Base-by-base conservation (phyloP, 2,113 vertebrate genomes). In the Anthoscopus minutus region DNA sequence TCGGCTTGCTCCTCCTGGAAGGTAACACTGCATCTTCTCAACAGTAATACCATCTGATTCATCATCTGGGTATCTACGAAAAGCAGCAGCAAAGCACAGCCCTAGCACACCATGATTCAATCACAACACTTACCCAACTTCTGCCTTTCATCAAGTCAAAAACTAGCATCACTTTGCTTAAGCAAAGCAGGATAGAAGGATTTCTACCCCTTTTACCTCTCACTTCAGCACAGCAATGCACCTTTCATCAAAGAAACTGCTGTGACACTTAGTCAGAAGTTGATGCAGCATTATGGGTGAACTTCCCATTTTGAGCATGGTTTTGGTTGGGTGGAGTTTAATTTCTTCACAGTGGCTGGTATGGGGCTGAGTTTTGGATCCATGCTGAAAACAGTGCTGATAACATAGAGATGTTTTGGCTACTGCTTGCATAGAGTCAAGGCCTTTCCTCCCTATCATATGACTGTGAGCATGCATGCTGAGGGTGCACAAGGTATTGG, bases 371-470 rank as follows among this genome's bases (percentile, higher is more conserved):
- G 3, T 61, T 76, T 54, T 21, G 15, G 21, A 54, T 62, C 76
- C 40, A 35, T 42, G 40, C 47, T 42, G 31, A 33, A 61, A 76
- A 76, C 1, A 1, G 30, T 47, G n/a, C 31, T 48, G 47, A 16
- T 31, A 67, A 35, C 20, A 58, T 0, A 54, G n/a, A 76, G n/a
- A 35, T 35, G n/a, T 9, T 82, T 76, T 38, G 54, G 30, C 19
- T 61, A 48, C 7, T 48, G 54, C 14, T 40, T 61, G 17, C n/a
- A 54, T 11, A 47, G 15, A 47, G 30, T 4, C 17, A 42, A 76
- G 47, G 30, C 20, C 30, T 61, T 54, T 76, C 27, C 40, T 67
- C 18, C 17, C 17, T 54, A 20, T 31, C 0, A 0, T 11, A 53
- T 11, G 11, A 61, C 25, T 82, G 40, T 1, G 2, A 31, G n/a